Evolutionary conservation across 1,140 invertebrate genomes (phyloP).

Genomic region (Diachasmimorpha longicaudata): DNA sequence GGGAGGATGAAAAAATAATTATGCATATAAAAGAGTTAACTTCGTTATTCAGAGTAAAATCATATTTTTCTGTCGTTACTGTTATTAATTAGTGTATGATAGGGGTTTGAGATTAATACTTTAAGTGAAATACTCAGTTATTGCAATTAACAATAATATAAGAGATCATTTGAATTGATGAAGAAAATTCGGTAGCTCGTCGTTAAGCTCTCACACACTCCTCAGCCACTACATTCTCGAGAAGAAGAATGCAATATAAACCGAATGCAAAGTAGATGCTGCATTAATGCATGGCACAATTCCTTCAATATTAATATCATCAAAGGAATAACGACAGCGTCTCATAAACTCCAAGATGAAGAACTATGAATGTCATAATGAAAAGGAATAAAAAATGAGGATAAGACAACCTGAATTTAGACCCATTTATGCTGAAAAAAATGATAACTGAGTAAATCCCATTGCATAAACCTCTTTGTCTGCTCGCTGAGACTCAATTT

Average conservation of each 20-base stretch:
- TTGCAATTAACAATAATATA: conserved; percentile 26
- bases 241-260: background rate
- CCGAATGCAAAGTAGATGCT: background rate
- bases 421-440: background rate
- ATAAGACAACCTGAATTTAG: background rate
- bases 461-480: conserved; percentile 8
- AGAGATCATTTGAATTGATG: conserved; percentile 7
- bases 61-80: conserved; percentile 50
- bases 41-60: conserved; percentile 36
- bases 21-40: conserved; percentile 28
- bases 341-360: conserved; percentile 3
- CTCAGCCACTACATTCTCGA: background rate
- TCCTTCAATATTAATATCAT: background rate
- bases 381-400: conserved; percentile 1
- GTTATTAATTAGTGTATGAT: conserved; percentile 40
- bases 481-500: conserved; percentile 22
- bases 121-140: conserved; percentile 21
- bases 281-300: background rate
- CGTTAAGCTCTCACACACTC: background rate
- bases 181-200: background rate
- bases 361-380: background rate
- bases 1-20: conserved; percentile 8
- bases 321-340: background rate
- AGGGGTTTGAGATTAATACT: conserved; percentile 27
- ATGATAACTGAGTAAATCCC: conserved; percentile 22